Evolutionary conservation across 2,797 vertebrate genomes (phyloP).

Genomic region (Alfaro cultratus): DNA sequence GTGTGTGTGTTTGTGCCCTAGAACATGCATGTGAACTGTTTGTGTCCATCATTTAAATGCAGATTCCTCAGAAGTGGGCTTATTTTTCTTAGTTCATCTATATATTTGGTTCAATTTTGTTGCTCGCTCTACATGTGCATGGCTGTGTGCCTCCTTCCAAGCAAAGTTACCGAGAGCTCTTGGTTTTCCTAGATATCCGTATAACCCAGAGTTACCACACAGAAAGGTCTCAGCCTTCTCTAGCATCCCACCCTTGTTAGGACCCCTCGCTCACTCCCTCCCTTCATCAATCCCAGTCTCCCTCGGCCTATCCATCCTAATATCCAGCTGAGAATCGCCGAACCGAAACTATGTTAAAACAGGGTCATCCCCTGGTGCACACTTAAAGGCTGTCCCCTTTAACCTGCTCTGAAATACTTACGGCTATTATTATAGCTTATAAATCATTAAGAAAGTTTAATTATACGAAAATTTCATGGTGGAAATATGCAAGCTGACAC

Average conservation of each 20-base stretch:
- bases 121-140: conserved; percentile 20
- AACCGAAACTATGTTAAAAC: conserved; percentile 86
- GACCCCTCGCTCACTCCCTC: conserved; percentile 55
- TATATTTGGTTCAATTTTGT: not conserved
- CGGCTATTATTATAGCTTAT: conserved; percentile 88
- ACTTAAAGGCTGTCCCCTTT: conserved; percentile 85
- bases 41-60: conserved; percentile 30
- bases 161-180: conserved; percentile 56
- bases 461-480: conserved; percentile 85
- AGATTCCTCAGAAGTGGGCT: conserved; percentile 14
- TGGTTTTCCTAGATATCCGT: conserved; percentile 69
- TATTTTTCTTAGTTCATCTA: conserved; percentile 7
- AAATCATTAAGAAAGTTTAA: conserved; percentile 90
- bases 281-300: conserved; percentile 63
- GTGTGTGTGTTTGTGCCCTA: conserved; percentile 35
- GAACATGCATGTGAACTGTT: conserved; percentile 30
- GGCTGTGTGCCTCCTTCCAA: conserved; percentile 30
- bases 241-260: conserved; percentile 65
- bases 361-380: conserved; percentile 82
- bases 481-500: conserved; percentile 85
- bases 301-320: conserved; percentile 63
- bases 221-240: conserved; percentile 70
- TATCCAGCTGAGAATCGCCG: conserved; percentile 78
- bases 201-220: conserved; percentile 79
- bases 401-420: conserved; percentile 86